Base-by-base conservation (phyloP, 2,888 invertebrate genomes). In the Diloba caeruleocephala region DNA sequence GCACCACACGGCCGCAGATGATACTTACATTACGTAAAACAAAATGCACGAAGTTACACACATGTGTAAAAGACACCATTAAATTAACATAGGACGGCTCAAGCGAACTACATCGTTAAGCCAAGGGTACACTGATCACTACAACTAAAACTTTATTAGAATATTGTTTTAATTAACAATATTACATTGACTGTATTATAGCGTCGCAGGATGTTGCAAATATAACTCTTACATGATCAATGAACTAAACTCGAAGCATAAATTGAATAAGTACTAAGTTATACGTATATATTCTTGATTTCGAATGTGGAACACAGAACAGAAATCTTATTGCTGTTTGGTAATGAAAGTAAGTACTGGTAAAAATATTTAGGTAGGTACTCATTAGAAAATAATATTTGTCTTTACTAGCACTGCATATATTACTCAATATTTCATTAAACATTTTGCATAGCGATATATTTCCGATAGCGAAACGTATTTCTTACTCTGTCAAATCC, bases 71-170 rank as follows among this genome's bases (percentile, higher is more conserved):
- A 59, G 41, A 61, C 38, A 42, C 48, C 39, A 54, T 57, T 49
- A 52, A 54, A 73, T 71, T 64, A 70, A 67, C 73, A 72, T 63
- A 55, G 58, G 46, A 59, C 58, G 41, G 44, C 58, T 49, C 67
- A 67, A 58, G 68, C 56, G 61, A 65, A 63, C 60, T 77, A 76
- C 72, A 76, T 62, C 63, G 46, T 67, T 67, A 60, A 46, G 55
- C 44, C 38, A 44, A 51, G 53, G 36, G 23, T 46, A 67, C 67
- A 72, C 42, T 46, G 43, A 52, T 44, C 26, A 19, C 12, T 38
- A 15, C 25, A 6, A 29, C 8, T 49, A 67, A 67, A 67, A 55
- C 19, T 19, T 21, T 10, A n/a, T 23, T 26, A 10, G 10, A 31
- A 29, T 45, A 38, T 28, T 42, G 8, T 43, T 38, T 42, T 50